phyloP scores from a whole-genome alignment of 2,797 vertebrate genomes.

The Pitangus sulphuratus region DNA sequence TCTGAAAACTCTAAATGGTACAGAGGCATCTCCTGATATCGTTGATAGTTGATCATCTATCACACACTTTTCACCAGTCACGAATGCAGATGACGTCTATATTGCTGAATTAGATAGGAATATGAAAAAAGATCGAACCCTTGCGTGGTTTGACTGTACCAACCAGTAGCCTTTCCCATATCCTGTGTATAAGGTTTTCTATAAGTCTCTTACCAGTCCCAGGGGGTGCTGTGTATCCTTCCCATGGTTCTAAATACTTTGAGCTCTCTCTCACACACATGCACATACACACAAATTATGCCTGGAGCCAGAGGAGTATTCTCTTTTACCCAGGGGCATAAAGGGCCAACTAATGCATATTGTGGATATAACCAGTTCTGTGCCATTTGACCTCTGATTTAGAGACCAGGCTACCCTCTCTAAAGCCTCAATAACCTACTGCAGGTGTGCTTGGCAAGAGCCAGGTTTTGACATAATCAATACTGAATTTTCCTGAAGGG shows the following conservation, averaged over 20 bases:
- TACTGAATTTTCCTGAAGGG: not conserved
- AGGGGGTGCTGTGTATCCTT: not conserved
- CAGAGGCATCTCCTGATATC: not conserved
- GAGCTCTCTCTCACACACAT: not conserved
- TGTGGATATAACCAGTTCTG: not conserved
- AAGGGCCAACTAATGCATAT: not conserved
- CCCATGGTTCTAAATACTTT: not conserved
- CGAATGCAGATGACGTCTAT: not conserved
- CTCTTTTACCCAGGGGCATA: not conserved
- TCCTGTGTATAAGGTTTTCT: not conserved
- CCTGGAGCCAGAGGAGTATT: not conserved
- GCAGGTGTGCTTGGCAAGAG: not conserved
- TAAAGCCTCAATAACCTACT: not conserved
- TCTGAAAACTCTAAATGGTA: not conserved
- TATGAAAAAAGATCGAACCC: not conserved
- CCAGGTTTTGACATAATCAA: not conserved
- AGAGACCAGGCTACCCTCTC: not conserved
- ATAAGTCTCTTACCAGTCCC: accelerated
- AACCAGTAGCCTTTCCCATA: not conserved
- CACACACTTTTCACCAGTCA: not conserved
- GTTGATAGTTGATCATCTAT: not conserved
- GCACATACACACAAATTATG: not conserved
- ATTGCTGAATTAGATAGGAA: not conserved
- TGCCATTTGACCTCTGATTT: not conserved
- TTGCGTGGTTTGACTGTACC: not conserved